These are phyloP conservation scores for Acleris laterana DNA, from an alignment of 2,888 invertebrate species.

Conservation along the genomic window DNA sequence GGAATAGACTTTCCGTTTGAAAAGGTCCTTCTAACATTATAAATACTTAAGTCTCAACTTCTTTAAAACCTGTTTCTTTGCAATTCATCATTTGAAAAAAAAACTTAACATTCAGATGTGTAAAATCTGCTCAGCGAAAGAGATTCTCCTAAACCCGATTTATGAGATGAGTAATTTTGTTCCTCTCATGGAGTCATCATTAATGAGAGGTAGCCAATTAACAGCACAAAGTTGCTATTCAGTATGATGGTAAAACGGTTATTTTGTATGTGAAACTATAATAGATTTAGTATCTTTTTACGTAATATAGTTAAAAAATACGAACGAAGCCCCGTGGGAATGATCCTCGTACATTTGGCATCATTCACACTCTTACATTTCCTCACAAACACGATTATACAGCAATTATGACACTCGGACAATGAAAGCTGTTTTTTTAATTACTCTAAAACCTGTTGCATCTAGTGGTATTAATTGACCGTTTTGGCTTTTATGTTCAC, in stretches of 20 bases:
- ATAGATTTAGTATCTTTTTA: no score
- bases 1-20: background rate
- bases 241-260: no score
- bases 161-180: background rate
- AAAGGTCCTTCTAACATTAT: constrained; percentile 1
- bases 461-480: constrained; percentile 2
- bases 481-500: background rate
- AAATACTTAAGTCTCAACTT: background rate
- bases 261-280: no score
- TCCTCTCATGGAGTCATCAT: no score
- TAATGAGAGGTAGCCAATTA: no score
- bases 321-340: background rate
- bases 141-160: background rate
- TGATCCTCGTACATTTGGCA: background rate
- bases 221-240: no score
- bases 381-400: background rate
- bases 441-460: constrained; percentile 24
- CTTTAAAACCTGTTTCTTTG: background rate
- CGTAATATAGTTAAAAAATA: no score
- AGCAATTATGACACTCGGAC: constrained; percentile 17
- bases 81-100: background rate
- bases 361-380: background rate
- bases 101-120: no score
- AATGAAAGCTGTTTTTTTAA: constrained; percentile 33
- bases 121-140: background rate